phyloP scores from a whole-genome alignment of 2,113 vertebrate genomes.

The Leptobrachium leishanense region DNA sequence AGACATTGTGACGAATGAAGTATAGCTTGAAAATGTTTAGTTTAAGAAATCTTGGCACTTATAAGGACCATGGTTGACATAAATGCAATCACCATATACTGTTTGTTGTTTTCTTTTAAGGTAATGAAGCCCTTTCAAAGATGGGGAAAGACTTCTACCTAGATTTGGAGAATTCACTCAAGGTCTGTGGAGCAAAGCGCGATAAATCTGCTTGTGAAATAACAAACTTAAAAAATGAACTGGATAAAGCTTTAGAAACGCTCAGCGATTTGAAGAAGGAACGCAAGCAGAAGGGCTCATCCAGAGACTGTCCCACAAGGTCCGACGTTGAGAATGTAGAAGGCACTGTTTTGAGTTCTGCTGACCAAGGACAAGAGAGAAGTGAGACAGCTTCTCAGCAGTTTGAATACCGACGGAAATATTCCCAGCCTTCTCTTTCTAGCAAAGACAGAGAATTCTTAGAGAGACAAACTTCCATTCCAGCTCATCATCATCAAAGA shows the following conservation, averaged over 20 bases:
- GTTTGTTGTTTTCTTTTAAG: conserved; percentile 40
- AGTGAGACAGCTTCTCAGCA: neutral
- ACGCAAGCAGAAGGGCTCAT: conserved; percentile 44
- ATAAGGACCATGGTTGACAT: too few species aligned
- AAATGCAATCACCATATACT: too few species aligned
- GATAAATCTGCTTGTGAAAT: conserved; percentile 54
- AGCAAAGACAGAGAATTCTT: conserved; percentile 39
- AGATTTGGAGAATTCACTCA: conserved; percentile 54
- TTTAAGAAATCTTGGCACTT: too few species aligned
- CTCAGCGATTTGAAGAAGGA: conserved; percentile 52
- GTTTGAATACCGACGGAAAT: neutral
- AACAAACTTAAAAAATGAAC: conserved; percentile 49
- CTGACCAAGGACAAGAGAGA: neutral
- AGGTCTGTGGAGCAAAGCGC: conserved; percentile 54
- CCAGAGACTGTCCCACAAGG: conserved; percentile 31
- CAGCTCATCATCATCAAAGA: conserved; percentile 57
- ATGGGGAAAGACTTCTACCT: conserved; percentile 57
- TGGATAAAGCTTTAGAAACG: conserved; percentile 49
- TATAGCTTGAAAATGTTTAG: too few species aligned
- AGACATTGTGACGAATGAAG: too few species aligned
- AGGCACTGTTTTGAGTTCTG: neutral
- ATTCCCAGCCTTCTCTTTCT: conserved; percentile 35
- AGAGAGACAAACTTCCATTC: conserved; percentile 43
- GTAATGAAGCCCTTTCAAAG: conserved; percentile 55
- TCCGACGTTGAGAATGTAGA: conserved; percentile 26